Evolutionary conservation across 1,140 invertebrate species (phyloP).

Genomic region (Phthorimaea operculella): DNA sequence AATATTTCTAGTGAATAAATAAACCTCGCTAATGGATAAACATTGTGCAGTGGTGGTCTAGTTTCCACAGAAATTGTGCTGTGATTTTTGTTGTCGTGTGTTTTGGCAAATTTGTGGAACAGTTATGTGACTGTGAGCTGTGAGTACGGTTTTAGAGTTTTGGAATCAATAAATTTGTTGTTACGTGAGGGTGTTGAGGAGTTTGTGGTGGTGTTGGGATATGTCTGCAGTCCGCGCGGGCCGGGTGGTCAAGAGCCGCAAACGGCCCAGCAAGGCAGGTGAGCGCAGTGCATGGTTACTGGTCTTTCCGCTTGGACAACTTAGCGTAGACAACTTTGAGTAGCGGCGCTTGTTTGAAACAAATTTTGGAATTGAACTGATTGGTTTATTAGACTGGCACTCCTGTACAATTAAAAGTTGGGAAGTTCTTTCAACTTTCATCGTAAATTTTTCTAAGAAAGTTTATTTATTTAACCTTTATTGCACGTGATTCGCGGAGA

Average conservation of each 20-base stretch:
- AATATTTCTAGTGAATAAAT: no score
- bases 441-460: no score
- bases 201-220: background rate
- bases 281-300: conserved; percentile 44
- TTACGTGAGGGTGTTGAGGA: conserved; percentile 20
- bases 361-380: conserved; percentile 5
- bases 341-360: conserved; percentile 32
- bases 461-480: no score
- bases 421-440: no score
- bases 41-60: no score
- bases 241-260: conserved; percentile 46
- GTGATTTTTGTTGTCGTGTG: conserved; percentile 13
- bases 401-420: no score
- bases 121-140: conserved; percentile 43
- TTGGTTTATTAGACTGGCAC: background rate
- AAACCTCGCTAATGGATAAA: no score
- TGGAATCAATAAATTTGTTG: conserved; percentile 32
- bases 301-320: conserved; percentile 42
- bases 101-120: conserved; percentile 12
- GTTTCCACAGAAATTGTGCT: background rate
- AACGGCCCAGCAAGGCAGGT: conserved; percentile 36
- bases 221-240: conserved; percentile 55
- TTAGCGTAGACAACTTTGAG: conserved; percentile 31
- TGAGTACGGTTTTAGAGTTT: conserved; percentile 39
- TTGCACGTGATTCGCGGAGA: no score